Base-by-base conservation (phyloP, 2,888 invertebrate species). In the Protula sp. region DNA sequence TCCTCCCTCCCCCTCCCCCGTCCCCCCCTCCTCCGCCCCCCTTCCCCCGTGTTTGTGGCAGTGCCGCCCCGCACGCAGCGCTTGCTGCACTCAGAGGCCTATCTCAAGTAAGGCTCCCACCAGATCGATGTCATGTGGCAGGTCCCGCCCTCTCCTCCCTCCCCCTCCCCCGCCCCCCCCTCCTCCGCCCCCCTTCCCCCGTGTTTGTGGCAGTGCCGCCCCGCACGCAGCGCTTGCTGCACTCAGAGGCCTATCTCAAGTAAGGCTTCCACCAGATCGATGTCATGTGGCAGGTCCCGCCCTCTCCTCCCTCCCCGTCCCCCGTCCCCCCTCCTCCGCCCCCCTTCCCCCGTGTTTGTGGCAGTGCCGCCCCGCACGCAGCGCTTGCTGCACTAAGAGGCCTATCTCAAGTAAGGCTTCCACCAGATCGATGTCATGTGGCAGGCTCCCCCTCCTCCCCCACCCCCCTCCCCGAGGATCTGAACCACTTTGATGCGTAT, bases 241-340 rank as follows among this genome's bases (percentile, higher is more conserved):
- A 99, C 84, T 95, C 97, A 0, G 97, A 97, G 81, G 94, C 94
- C 0, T 99, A 99, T 75, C 90, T 98, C 72, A 91, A 91, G 92
- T 95, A 84, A 81, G 83, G n/a, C n/a, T n/a, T n/a, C n/a, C n/a
- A n/a, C n/a, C n/a, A n/a, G n/a, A n/a, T n/a, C n/a, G n/a, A n/a
- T n/a, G n/a, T n/a, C n/a, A n/a, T n/a, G n/a, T n/a, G n/a, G n/a
- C n/a, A n/a, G n/a, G 45, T 38, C 9, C 45, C 45, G 9, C 29
- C n/a, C 5, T 48, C 26, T 19, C 58, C 54, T 28, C 31, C 47
- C 56, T 54, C 59, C 58, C 58, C 56, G 5, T 70, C 71, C 73
- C n/a, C 72, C 73, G 24, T 71, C 72, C 9, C 54, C 52, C 14
- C 58, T 56, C 30, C 53, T 48, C 5, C 67, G 76, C 47, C 78